Evolutionary conservation across 2,888 invertebrate species (phyloP), one percentile per base, ranked within the genome.

Genomic region (Phymatocera aterrima): DNA sequence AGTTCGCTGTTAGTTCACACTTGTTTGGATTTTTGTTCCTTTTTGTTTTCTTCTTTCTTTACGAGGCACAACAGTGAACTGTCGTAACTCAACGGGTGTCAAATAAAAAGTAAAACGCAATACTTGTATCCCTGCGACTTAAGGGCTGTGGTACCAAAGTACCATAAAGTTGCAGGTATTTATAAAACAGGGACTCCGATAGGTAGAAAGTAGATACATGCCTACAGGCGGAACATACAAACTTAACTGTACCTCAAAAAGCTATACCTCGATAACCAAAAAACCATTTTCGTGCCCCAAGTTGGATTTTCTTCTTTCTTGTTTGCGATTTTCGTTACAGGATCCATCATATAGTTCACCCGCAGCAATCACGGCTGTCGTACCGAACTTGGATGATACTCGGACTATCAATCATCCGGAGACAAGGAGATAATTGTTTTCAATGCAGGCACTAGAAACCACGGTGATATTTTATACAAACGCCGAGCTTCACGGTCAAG

Each of bases 31-130:
- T 57, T 72, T 72, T n/a, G n/a, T n/a, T n/a, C n/a, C n/a, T n/a
- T n/a, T n/a, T n/a, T n/a, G n/a, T 61, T 31, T 28, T 60, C 10
- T n/a, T 8, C 70, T 57, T 31, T 77, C 28, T 80, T 81, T 80
- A 81, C 80, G 81, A 77, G 80, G 60, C 70, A 79, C 80, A 81
- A 82, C 80, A 77, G 79, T 77, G 79, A 78, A 78, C 77, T 79
- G 80, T 78, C 77, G 79, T 75, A 60, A 75, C 75, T 75, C 75
- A 75, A 57, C 75, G 57, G 60, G 40, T 60, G 24, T 75, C 57
- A 60, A 40, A 75, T 75, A 75, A 75, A 75, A 75, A 75, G 75
- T 60, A 75, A 60, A 72, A 72, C 51, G 51, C 72, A 72, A 51
- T 72, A 51, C 72, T 51, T 15, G 72, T 51, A 4, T 34, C 31